Conservation (phyloP, 2,797 vertebrate genomes). For the Rhyacichthys aspro region DNA sequence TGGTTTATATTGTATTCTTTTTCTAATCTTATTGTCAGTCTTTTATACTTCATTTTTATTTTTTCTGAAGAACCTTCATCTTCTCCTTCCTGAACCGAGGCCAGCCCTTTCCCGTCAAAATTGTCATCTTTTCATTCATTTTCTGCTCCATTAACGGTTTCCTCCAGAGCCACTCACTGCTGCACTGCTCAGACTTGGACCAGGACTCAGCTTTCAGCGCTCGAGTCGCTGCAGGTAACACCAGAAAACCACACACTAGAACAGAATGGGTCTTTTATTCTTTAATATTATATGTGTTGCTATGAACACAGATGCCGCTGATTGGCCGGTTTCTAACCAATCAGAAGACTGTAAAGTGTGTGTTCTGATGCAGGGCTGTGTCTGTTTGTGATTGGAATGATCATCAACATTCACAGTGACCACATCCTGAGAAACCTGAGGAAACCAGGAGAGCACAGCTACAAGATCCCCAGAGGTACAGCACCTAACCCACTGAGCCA, state of each 20-base stretch:
- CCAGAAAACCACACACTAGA: not conserved
- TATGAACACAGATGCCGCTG: constrained; percentile 42
- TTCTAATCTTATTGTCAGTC: too few relatives aligned
- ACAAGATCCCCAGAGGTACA: constrained; percentile 89
- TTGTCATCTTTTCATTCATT: constrained; percentile 70
- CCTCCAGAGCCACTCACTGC: constrained; percentile 88
- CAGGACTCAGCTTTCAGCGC: constrained; percentile 74
- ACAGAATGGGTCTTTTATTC: not conserved
- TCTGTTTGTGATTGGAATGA: constrained; percentile 87
- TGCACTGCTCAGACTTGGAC: constrained; percentile 83
- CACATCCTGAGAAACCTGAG: constrained; percentile 84
- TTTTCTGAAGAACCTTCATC: constrained; percentile 90
- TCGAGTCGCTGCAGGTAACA: constrained; percentile 62
- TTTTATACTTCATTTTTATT: too few relatives aligned
- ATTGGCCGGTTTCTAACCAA: not conserved
- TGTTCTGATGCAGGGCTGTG: constrained; percentile 75
- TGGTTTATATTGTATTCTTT: not conserved
- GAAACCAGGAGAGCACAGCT: constrained; percentile 85
- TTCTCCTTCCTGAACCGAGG: constrained; percentile 84
- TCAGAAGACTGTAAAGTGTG: not conserved
- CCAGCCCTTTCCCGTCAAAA: constrained; percentile 75
- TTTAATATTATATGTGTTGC: too few relatives aligned
- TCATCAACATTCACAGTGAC: constrained; percentile 93
- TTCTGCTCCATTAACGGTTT: constrained; percentile 90
- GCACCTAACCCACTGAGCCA: too few relatives aligned